These are phyloP conservation scores for Trematomus loennbergii DNA, from an alignment of 2,113 vertebrate species.

Conservation along the genomic window DNA sequence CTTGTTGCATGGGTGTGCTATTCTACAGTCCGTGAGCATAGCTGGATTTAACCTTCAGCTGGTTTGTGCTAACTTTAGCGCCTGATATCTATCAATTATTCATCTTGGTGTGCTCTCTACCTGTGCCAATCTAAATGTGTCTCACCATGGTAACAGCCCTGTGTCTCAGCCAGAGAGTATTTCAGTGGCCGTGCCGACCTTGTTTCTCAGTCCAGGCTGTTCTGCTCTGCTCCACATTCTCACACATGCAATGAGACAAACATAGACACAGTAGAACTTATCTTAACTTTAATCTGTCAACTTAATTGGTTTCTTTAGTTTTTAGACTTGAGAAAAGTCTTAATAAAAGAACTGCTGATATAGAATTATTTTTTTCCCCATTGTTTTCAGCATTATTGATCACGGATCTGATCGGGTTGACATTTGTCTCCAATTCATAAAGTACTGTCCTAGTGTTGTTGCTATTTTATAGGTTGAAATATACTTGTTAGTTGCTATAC, in stretches of 20 bases:
- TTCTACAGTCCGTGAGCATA: constrained; percentile 18
- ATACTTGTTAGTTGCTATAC: not conserved
- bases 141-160: constrained; percentile 83
- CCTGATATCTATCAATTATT: constrained; percentile 82
- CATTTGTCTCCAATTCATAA: not conserved
- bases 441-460: not conserved
- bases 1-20: constrained; percentile 39
- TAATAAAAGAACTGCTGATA: not conserved
- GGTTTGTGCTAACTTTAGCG: constrained; percentile 75
- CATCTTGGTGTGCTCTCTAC: constrained; percentile 67
- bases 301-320: not conserved
- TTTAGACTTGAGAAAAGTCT: constrained; percentile 1
- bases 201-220: constrained; percentile 12
- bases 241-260: not conserved
- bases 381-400: not conserved
- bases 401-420: not conserved
- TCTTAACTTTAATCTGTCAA: not conserved
- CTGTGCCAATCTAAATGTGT: constrained; percentile 70
- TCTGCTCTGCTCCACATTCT: constrained; percentile 22
- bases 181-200: constrained; percentile 38
- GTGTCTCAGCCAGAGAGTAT: constrained; percentile 64
- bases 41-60: constrained; percentile 69
- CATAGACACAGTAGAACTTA: not conserved
- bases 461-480: not conserved
- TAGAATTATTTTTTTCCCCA: not conserved